phyloP scores from a whole-genome alignment of 92 coral and sea anemone species.

The Hydrozoanthus gracilis region DNA sequence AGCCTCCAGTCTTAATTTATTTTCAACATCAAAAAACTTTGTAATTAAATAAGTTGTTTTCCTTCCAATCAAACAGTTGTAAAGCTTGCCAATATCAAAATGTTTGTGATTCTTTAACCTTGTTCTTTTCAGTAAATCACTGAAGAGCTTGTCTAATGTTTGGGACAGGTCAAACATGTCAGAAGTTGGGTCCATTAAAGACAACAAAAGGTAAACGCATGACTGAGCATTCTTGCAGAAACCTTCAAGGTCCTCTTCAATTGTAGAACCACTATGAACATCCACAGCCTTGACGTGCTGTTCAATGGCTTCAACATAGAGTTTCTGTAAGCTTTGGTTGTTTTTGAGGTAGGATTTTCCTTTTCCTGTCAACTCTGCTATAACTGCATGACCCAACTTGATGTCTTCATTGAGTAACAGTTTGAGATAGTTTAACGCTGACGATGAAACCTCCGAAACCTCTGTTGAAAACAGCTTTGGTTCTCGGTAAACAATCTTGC shows the following conservation, averaged over 20 bases:
- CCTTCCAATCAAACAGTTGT: slow-evolving; percentile 79
- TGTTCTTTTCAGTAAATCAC: slow-evolving; percentile 65
- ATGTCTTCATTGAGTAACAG: slow-evolving; percentile 74
- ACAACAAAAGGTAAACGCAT: slow-evolving; percentile 70
- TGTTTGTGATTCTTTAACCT: slow-evolving; percentile 34
- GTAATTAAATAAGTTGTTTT: slow-evolving; percentile 68
- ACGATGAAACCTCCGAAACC: slow-evolving; percentile 72
- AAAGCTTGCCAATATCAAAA: slow-evolving; percentile 75
- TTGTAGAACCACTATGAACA: slow-evolving; percentile 6
- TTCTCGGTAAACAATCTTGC: slow-evolving; percentile 81
- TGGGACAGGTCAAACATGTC: slow-evolving; percentile 69
- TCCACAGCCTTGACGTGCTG: slow-evolving; percentile 63
- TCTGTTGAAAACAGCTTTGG: slow-evolving; percentile 66
- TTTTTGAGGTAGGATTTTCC: slow-evolving; percentile 73
- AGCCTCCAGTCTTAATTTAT: slow-evolving; percentile 61
- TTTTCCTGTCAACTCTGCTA: slow-evolving; percentile 70
- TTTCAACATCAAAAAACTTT: slow-evolving; percentile 83
- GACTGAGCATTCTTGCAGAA: slow-evolving; percentile 18
- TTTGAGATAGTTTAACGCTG: slow-evolving; percentile 67
- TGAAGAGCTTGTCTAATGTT: slow-evolving; percentile 69
- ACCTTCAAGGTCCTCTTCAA: slow-evolving; percentile 27
- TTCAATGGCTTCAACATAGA: slow-evolving; percentile 71
- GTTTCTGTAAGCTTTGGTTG: slow-evolving; percentile 74
- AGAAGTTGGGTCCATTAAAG: slow-evolving; percentile 75
- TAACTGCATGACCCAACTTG: slow-evolving; percentile 82